phyloP scores from a whole-genome alignment of 1,140 invertebrate species.

The Drosophila aff. region DNA sequence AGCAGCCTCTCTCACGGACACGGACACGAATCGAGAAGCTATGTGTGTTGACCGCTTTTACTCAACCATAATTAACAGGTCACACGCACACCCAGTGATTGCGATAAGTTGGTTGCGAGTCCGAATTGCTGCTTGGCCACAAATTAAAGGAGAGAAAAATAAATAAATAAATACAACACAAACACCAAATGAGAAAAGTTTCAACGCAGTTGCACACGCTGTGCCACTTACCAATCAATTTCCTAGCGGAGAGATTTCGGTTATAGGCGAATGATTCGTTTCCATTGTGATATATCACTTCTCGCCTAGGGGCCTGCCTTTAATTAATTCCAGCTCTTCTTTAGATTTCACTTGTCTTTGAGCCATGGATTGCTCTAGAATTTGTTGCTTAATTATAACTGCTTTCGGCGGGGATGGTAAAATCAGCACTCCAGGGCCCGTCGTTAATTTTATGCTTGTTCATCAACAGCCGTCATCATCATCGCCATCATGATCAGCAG shows the following conservation, averaged over 20 bases:
- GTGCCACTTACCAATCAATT: constrained; percentile 76
- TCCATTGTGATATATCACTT: constrained; percentile 38
- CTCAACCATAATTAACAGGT: constrained; percentile 74
- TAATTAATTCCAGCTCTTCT: constrained; percentile 69
- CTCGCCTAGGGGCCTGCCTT: constrained; percentile 27
- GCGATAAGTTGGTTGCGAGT: constrained; percentile 34
- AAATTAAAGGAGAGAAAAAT: constrained; percentile 13
- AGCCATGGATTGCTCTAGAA: constrained; percentile 75
- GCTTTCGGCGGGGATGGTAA: constrained; percentile 37
- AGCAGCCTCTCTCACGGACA: constrained; percentile 10
- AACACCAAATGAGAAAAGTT: constrained; percentile 20
- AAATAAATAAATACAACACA: neutral
- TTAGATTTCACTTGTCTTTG: constrained; percentile 79
- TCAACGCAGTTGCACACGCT: constrained; percentile 37
- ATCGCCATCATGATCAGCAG: constrained; percentile 7
- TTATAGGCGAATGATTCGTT: constrained; percentile 47
- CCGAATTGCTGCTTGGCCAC: constrained; percentile 11
- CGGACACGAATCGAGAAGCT: neutral
- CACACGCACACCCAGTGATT: constrained; percentile 60
- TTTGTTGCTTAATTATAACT: constrained; percentile 71
- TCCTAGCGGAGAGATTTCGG: constrained; percentile 36
- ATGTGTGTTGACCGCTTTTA: constrained; percentile 58
- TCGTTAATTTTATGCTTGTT: constrained; percentile 61
- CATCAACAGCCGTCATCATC: constrained; percentile 44
- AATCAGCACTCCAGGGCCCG: constrained; percentile 27